Percentiles rank a stretch among this genome's conserved stretches.
Conservation (phyloP, 2,113 vertebrate species). For the Embiotoca jacksoni region DNA sequence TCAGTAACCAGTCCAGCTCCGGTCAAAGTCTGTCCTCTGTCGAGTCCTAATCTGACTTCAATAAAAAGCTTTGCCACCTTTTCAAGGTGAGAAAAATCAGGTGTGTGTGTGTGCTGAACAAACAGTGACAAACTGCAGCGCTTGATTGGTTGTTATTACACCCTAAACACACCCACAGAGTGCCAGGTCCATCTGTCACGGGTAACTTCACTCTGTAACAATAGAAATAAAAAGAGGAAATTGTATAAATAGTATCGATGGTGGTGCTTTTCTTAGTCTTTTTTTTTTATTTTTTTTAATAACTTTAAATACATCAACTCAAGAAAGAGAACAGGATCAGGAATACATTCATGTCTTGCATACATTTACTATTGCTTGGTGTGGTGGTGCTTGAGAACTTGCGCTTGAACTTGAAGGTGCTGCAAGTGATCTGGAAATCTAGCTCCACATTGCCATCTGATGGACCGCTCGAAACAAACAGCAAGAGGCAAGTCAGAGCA, state of each 20-base stretch:
- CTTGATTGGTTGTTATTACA: background rate
- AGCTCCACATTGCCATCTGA: slow-evolving; percentile 51
- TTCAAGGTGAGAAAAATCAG: slow-evolving; percentile 13
- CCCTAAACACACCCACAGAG: slow-evolving; percentile 22
- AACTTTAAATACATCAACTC: too few species aligned
- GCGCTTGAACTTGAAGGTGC: background rate
- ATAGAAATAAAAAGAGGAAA: background rate
- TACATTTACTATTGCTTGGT: too few species aligned
- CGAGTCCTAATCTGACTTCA: too few species aligned
- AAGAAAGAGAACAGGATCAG: too few species aligned
- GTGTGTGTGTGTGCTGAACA: background rate
- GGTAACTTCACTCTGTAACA: background rate
- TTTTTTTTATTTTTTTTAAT: too few species aligned
- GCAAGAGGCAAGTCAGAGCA: background rate
- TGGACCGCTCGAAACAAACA: slow-evolving; percentile 10
- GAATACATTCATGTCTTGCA: too few species aligned
- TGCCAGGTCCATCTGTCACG: background rate
- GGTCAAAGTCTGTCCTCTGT: too few species aligned
- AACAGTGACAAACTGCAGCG: slow-evolving; percentile 8
- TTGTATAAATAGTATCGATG: too few species aligned
- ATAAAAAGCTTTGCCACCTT: too few species aligned
- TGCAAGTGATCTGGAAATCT: background rate
- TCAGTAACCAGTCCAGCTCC: background rate
- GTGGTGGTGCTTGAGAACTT: background rate
- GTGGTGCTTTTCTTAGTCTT: too few species aligned